Percentiles rank a stretch among this genome's conserved stretches.
phyloP scores from a whole-genome alignment of 2,113 vertebrate species.

The Oriolus oriolus region DNA sequence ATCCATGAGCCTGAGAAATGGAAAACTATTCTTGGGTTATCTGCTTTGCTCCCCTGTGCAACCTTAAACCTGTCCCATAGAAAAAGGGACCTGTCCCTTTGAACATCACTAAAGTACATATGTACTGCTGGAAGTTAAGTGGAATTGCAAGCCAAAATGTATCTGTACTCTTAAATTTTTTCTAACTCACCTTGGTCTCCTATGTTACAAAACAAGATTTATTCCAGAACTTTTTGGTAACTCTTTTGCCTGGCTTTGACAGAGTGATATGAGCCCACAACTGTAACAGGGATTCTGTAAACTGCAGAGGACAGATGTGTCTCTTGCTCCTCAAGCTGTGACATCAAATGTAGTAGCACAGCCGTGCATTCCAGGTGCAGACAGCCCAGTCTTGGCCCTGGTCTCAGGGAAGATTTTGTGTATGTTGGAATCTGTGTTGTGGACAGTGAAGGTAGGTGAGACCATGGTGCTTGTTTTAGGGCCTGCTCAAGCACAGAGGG shows the following conservation, averaged over 20 bases:
- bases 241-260: not conserved
- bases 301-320: not conserved
- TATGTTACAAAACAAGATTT: not conserved
- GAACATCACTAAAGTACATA: rapidly evolving
- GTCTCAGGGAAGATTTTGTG: not conserved
- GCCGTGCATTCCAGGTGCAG: not conserved
- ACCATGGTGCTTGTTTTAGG: not conserved
- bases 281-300: not conserved
- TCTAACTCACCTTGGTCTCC: not conserved
- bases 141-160: not conserved
- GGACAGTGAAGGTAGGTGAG: not conserved
- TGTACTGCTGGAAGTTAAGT: not conserved
- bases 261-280: too few relatives aligned
- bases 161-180: not conserved
- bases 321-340: not conserved
- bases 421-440: not conserved
- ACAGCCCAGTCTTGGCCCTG: not conserved
- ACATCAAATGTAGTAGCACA: not conserved
- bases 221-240: not conserved
- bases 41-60: not conserved
- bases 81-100: not conserved
- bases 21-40: not conserved
- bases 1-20: not conserved
- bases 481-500: not conserved
- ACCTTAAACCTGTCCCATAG: not conserved